Evolutionary conservation across 2,113 vertebrate genomes (phyloP), one percentile per base, ranked within the genome.

Genomic region (Laticauda laticaudata): DNA sequence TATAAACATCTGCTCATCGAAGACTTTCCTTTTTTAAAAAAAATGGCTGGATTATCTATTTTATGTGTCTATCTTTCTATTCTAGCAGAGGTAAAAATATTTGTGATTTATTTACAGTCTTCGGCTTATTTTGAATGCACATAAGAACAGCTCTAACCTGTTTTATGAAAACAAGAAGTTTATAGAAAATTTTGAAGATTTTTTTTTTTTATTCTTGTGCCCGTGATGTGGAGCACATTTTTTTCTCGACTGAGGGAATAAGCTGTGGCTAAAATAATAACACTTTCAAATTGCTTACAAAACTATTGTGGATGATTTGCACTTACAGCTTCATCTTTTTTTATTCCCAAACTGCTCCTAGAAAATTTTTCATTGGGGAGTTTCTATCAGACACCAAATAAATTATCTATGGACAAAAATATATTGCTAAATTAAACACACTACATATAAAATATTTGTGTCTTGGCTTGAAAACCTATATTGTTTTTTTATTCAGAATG

Each of bases 101-200:
- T 14, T 53, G 26, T 81, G 34, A 21, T 81, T 81, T 81, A 81
- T 51, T 87, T 87, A 7, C 48, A 53, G 26, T 85, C 89, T 89
- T 95, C 92, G 94, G 91, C 91, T 95, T 43, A 93, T 97, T 96
- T 6, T 94, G 11, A 93, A 95, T 43, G 34, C 88, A 95, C 91
- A 96, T 92, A 94, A 39, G 48, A 57, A 92, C 6, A 45, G 5
- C 1, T 5, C 5, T 1, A 94, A 90, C 93, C 91, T 94, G 92
- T 92, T 87, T 4, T 85, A 51, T 92, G 93, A 95, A 94, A 96
- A 61, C 1, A 94, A 26, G 20, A 91, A 94, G 91, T 91, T 94
- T 89, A 26, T 24, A 91, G 91, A 95, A 96, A 95, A 92, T 89
- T 95, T 90, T 92, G 92, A 92, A 92, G 95, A 91, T 94, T 88